Conservation (phyloP, 1,140 invertebrate genomes). For the Sweltsa coloradensis region DNA sequence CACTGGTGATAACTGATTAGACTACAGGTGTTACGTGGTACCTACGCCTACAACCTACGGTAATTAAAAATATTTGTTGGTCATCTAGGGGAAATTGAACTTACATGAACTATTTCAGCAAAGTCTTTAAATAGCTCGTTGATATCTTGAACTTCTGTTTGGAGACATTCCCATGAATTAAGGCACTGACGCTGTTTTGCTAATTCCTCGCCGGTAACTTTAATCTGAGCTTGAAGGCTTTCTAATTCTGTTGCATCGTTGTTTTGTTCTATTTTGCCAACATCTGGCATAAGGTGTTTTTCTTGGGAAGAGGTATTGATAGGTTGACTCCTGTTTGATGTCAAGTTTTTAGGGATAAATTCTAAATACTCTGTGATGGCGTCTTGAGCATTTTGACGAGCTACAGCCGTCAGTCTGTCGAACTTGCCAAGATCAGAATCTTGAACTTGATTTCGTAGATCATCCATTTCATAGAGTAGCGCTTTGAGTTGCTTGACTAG, state of each 20-base stretch:
- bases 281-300: too few relatives aligned
- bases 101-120: slow-evolving; percentile 31
- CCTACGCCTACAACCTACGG: too few relatives aligned
- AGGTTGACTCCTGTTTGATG: too few relatives aligned
- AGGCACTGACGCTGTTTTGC: slow-evolving; percentile 29
- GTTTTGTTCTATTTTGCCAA: too few relatives aligned
- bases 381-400: slow-evolving; percentile 41
- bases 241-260: too few relatives aligned
- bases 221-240: too few relatives aligned
- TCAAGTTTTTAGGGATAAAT: too few relatives aligned
- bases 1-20: too few relatives aligned
- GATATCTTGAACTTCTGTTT: slow-evolving; percentile 30
- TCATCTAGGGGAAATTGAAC: too few relatives aligned
- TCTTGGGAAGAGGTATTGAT: too few relatives aligned
- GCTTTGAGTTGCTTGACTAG: slow-evolving; percentile 53
- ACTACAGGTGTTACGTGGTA: too few relatives aligned
- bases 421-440: slow-evolving; percentile 45
- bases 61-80: too few relatives aligned
- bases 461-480: slow-evolving; percentile 54
- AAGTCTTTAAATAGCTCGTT: slow-evolving; percentile 32
- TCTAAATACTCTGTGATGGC: slow-evolving; percentile 54
- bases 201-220: slow-evolving; percentile 14
- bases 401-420: slow-evolving; percentile 44
- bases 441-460: slow-evolving; percentile 45
- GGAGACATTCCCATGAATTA: slow-evolving; percentile 30